A percentile compares a stretch with the other conserved stretches of the same genome.
These are phyloP conservation scores for Microtus oregoni DNA, from an alignment of 2,113 vertebrate genomes.

Conservation along the genomic window DNA sequence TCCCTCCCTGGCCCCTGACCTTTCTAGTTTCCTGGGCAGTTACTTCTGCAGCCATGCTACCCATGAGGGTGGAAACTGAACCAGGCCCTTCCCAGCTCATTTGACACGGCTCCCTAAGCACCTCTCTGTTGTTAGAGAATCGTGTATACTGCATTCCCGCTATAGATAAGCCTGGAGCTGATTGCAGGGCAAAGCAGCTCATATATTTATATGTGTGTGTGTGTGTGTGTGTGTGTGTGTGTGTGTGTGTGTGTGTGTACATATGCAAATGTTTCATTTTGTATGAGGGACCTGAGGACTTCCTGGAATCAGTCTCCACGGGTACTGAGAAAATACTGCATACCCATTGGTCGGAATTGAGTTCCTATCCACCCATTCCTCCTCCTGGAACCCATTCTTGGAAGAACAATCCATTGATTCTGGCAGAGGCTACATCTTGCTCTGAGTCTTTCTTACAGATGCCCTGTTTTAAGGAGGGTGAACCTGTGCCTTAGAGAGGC, in stretches of 20 bases:
- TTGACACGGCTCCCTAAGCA: neutral
- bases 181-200: neutral
- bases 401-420: neutral
- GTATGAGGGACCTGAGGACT: neutral
- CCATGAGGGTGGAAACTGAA: neutral
- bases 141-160: rapidly evolving
- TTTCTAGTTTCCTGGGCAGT: neutral
- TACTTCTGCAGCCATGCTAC: neutral
- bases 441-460: neutral
- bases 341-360: neutral
- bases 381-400: neutral
- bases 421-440: neutral
- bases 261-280: neutral
- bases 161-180: neutral
- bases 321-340: neutral
- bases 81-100: neutral
- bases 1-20: neutral
- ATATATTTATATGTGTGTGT: too few species aligned
- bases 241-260: rapidly evolving
- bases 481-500: neutral
- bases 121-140: neutral
- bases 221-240: too few species aligned
- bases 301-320: neutral
- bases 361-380: neutral
- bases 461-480: neutral